Evolutionary conservation across 1,140 invertebrate genomes (phyloP).

Genomic region (Brachionus calyciflorus): DNA sequence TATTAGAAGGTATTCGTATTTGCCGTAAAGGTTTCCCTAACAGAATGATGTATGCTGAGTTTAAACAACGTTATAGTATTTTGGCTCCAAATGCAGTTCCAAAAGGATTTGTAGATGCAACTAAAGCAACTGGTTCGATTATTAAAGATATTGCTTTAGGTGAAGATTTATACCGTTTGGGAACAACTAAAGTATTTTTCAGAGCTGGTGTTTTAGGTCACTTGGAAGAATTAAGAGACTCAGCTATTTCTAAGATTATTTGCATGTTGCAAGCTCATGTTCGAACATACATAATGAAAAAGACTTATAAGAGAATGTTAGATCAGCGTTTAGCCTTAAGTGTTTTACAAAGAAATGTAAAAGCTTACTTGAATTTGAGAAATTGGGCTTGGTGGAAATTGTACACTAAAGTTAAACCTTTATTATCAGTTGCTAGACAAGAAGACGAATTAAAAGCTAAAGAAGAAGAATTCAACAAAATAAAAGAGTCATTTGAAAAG

Average conservation of each 20-base stretch:
- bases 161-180: slow-evolving; percentile 82
- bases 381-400: slow-evolving; percentile 99
- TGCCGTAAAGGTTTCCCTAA: slow-evolving; percentile 99
- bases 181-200: slow-evolving; percentile 99
- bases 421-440: slow-evolving; percentile 93
- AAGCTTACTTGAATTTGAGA: slow-evolving; percentile 93
- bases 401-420: slow-evolving; percentile 95
- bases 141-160: slow-evolving; percentile 74
- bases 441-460: slow-evolving; percentile 98
- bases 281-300: slow-evolving; percentile 76
- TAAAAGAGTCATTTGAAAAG: slow-evolving; percentile 85
- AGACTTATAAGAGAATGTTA: slow-evolving; percentile 93
- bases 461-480: slow-evolving; percentile 89
- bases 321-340: slow-evolving; percentile 95
- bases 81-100: slow-evolving; percentile 79
- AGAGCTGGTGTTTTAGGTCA: slow-evolving; percentile 98
- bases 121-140: slow-evolving; percentile 76
- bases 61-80: slow-evolving; percentile 99
- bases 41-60: slow-evolving; percentile 99
- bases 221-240: slow-evolving; percentile 99
- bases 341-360: slow-evolving; percentile 96
- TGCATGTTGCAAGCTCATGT: slow-evolving; percentile 96
- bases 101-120: slow-evolving; percentile 72
- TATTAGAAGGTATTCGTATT: slow-evolving; percentile 99
- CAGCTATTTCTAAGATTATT: slow-evolving; percentile 93